A percentile compares a stretch with the other conserved stretches of the same genome.
These are phyloP conservation scores for Leontopithecus rosalia DNA, from an alignment of 2,797 vertebrate species.

Conservation along the genomic window DNA sequence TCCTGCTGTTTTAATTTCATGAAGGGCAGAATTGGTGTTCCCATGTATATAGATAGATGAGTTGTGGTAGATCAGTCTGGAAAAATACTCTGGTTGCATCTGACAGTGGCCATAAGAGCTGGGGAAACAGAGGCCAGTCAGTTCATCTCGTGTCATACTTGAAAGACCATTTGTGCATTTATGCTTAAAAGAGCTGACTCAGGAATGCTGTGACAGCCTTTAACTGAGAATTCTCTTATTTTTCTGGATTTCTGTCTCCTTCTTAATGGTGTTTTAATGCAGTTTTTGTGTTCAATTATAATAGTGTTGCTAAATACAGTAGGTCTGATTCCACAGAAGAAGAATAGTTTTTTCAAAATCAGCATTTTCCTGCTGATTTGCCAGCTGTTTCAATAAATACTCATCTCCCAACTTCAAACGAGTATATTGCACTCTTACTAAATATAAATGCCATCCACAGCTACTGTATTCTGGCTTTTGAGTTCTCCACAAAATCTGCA, in stretches of 20 bases:
- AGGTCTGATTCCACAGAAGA: slow-evolving; percentile 84
- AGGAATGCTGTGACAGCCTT: slow-evolving; percentile 73
- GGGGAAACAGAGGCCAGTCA: slow-evolving; percentile 14
- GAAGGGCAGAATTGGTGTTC: not conserved
- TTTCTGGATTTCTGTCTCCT: slow-evolving; percentile 80
- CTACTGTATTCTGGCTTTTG: slow-evolving; percentile 69
- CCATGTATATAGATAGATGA: not conserved
- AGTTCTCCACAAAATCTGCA: slow-evolving; percentile 59
- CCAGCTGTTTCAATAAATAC: slow-evolving; percentile 82
- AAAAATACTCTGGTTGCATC: not conserved
- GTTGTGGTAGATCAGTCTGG: not conserved
- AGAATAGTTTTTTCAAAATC: slow-evolving; percentile 84
- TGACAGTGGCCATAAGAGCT: not conserved
- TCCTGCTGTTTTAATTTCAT: slow-evolving; percentile 4
- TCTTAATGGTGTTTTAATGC: slow-evolving; percentile 81
- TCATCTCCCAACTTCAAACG: slow-evolving; percentile 79
- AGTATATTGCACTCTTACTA: slow-evolving; percentile 78
- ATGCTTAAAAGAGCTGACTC: slow-evolving; percentile 75
- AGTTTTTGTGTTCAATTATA: slow-evolving; percentile 83
- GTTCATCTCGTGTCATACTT: slow-evolving; percentile 70
- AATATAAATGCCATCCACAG: slow-evolving; percentile 73
- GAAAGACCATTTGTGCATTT: slow-evolving; percentile 52
- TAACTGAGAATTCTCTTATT: slow-evolving; percentile 79
- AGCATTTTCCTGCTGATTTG: slow-evolving; percentile 84
- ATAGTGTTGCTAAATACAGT: slow-evolving; percentile 84